Base-by-base conservation (phyloP, 2,888 invertebrate genomes). In the Argyresthia albistria region DNA sequence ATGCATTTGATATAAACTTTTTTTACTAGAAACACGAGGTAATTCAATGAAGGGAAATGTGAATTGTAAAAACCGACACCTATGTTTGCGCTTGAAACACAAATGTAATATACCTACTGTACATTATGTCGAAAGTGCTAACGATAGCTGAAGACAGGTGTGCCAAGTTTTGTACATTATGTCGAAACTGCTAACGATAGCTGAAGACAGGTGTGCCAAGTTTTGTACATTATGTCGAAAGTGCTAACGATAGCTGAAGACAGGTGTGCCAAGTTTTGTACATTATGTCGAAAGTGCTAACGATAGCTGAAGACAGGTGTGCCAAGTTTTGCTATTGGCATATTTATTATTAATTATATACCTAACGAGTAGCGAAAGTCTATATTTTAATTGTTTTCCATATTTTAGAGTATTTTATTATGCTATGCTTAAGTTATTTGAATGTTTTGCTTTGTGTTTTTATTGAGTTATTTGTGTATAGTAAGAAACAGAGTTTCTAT, bases 1-100 rank as follows among this genome's bases (percentile, higher is more conserved):
- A 87, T 82, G 87, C 87, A 87, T 87, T 87, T 87, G 87, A 83
- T 82, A 83, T 81, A 75, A 83, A 87, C 86, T 84, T 86, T 87
- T 87, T 87, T 87, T 87, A 86, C 86, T 87, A 86, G 84, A 73
- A 78, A 84, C 77, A 82, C 79, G 70, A 67, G 67, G 71, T 66
- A 39, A 70, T 70, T 76, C 72, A 76, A 74, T 77, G 75, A 78
- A 73, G 75, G 73, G 74, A 70, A 67, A 77, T 72, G 79, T 80
- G 80, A 76, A 75, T 70, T 83, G 80, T 82, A 79, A 78, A 79
- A 82, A 78, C 76, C 72, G 79, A 76, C 70, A 73, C 80, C 70
- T 72, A 80, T 69, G 81, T 80, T 76, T 76, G 83, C 83, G 80
- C 80, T 82, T 82, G 70, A 76, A 80, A 75, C 82, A 82, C 80